These are phyloP conservation scores for Stichopus horrens DNA, from an alignment of 53 echinoderm and acorn worm species.

Conservation along the genomic window DNA sequence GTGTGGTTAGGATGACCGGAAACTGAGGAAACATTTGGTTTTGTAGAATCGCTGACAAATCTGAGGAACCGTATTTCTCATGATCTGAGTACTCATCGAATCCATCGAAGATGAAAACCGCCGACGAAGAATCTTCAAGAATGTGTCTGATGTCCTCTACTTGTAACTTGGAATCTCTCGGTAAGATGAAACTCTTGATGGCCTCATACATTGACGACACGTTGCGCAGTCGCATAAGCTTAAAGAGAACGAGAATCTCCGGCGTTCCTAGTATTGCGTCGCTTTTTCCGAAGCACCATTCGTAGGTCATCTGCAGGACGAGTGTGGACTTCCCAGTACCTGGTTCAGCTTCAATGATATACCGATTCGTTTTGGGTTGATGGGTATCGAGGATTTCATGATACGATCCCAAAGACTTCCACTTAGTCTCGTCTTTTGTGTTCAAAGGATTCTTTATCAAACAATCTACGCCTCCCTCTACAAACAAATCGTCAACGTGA, in stretches of 20 bases:
- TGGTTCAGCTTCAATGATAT: conserved; percentile 1
- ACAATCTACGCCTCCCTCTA: neutral
- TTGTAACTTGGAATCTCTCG: neutral
- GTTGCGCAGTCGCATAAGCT: neutral
- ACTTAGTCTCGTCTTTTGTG: neutral
- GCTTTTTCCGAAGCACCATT: neutral
- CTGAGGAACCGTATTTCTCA: neutral
- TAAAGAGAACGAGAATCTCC: neutral
- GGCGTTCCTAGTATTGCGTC: neutral
- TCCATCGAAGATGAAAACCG: neutral
- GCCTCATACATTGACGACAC: neutral
- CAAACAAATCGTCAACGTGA: neutral
- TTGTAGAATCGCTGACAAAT: neutral
- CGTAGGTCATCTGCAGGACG: neutral
- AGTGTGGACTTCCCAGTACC: conserved; percentile 12
- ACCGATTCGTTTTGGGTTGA: neutral
- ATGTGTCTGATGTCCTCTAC: neutral
- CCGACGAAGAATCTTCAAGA: neutral
- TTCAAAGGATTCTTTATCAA: neutral
- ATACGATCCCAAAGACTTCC: neutral
- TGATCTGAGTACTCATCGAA: conserved; percentile 6
- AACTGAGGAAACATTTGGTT: neutral
- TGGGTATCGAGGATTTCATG: neutral
- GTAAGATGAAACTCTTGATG: neutral
- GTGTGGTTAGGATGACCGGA: neutral